Conservation (phyloP, 2,888 invertebrate species). For the Monopis laevigella region DNA sequence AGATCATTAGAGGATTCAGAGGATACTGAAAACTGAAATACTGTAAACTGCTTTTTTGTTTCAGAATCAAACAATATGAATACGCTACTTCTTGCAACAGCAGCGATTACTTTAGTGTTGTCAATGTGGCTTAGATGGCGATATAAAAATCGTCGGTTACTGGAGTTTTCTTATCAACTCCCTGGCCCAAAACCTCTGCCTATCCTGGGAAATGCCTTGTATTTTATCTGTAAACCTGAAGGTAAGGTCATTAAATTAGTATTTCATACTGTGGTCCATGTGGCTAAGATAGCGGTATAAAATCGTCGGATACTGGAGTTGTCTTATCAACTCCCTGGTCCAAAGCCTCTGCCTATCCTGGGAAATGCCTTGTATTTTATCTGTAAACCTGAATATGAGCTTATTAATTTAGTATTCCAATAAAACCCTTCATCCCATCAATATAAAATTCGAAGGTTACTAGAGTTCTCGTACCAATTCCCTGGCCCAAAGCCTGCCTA, state of each 20-base stretch:
- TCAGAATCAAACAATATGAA: constrained; percentile 5
- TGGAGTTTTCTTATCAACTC: constrained; percentile 30
- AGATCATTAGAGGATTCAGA: too few relatives aligned
- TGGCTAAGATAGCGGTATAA: constrained; percentile 40
- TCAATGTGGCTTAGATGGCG: constrained; percentile 38
- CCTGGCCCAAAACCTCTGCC: constrained; percentile 42
- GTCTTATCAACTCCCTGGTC: constrained; percentile 36
- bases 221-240: constrained; percentile 36
- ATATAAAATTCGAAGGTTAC: constrained; percentile 29
- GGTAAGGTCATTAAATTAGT: constrained; percentile 23
- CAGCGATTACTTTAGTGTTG: constrained; percentile 16
- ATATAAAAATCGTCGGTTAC: constrained; percentile 29
- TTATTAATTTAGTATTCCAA: too few relatives aligned
- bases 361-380: constrained; percentile 42
- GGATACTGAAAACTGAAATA: too few relatives aligned
- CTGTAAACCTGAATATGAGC: constrained; percentile 34
- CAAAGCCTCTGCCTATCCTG: constrained; percentile 32
- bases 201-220: constrained; percentile 37
- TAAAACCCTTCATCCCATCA: too few relatives aligned
- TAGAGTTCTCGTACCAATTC: constrained; percentile 30
- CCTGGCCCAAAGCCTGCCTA: constrained; percentile 41
- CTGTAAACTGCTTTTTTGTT: not conserved
- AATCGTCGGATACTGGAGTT: constrained; percentile 32
- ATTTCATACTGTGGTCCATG: too few relatives aligned
- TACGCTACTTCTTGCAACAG: not conserved